Evolutionary conservation across 2,113 vertebrate genomes (phyloP).

Genomic region (Pedionomus torquatus): DNA sequence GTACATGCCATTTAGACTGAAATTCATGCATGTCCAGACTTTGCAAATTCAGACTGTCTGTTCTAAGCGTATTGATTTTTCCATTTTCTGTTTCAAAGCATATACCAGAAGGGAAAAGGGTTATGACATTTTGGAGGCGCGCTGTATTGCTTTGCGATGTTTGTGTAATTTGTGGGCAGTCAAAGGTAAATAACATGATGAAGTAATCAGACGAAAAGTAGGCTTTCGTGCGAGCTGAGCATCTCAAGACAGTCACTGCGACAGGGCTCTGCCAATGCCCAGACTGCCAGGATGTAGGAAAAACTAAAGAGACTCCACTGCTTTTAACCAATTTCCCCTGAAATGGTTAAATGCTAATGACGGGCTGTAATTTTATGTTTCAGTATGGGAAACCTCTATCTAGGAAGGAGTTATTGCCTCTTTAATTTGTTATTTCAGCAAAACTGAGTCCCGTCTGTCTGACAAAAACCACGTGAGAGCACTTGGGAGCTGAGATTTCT

Average conservation of each 20-base stretch:
- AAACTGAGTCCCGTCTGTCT: background rate
- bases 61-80: slow-evolving; percentile 42
- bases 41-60: slow-evolving; percentile 19
- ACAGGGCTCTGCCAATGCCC: background rate
- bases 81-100: slow-evolving; percentile 40
- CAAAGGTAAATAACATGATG: slow-evolving; percentile 38
- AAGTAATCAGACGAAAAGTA: slow-evolving; percentile 34
- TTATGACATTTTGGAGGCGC: background rate
- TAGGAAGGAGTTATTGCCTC: background rate
- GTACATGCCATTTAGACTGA: background rate
- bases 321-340: background rate
- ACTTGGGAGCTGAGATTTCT: background rate
- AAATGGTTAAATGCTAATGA: background rate
- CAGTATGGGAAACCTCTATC: background rate
- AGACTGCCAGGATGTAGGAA: background rate
- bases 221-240: slow-evolving; percentile 39
- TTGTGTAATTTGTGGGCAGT: slow-evolving; percentile 59
- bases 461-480: background rate
- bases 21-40: slow-evolving; percentile 2
- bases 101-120: background rate
- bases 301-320: background rate
- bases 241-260: background rate
- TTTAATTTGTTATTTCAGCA: background rate
- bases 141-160: slow-evolving; percentile 30
- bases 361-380: background rate